Conservation (phyloP, 92 coral and sea anemone genomes). For the Muricea muricata region DNA sequence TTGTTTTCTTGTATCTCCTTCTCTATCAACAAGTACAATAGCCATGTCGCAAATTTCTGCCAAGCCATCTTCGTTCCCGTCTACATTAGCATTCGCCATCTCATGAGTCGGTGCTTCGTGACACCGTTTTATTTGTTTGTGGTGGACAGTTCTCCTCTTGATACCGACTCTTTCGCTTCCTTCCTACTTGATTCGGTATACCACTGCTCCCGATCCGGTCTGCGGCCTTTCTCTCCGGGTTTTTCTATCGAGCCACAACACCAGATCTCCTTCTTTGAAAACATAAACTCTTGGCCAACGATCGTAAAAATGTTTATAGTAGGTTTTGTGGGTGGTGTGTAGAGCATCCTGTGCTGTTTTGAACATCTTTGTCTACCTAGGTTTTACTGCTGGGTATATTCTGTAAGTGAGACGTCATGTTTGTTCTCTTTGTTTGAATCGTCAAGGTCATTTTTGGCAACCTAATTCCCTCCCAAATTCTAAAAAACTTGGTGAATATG, state of each 20-base stretch:
- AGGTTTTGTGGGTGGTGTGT: conserved; percentile 35
- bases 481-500: conserved; percentile 39
- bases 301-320: conserved; percentile 54
- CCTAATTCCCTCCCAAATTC: conserved; percentile 47
- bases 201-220: conserved; percentile 17
- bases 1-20: no score
- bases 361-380: conserved; percentile 25
- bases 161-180: conserved; percentile 6
- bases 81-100: no score
- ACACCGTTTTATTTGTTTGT: no score
- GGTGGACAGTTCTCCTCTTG: conserved; percentile 50
- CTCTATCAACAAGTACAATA: neutral
- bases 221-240: conserved; percentile 22
- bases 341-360: conserved; percentile 18
- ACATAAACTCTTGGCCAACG: conserved; percentile 52
- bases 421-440: neutral
- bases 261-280: conserved; percentile 35
- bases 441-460: conserved; percentile 41
- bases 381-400: conserved; percentile 24
- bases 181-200: conserved; percentile 5
- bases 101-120: no score
- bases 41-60: neutral
- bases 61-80: conserved; percentile 20
- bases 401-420: neutral
- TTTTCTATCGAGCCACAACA: conserved; percentile 41